phyloP scores from a whole-genome alignment of 2,797 vertebrate genomes.

The Lycodopsis pacificus region DNA sequence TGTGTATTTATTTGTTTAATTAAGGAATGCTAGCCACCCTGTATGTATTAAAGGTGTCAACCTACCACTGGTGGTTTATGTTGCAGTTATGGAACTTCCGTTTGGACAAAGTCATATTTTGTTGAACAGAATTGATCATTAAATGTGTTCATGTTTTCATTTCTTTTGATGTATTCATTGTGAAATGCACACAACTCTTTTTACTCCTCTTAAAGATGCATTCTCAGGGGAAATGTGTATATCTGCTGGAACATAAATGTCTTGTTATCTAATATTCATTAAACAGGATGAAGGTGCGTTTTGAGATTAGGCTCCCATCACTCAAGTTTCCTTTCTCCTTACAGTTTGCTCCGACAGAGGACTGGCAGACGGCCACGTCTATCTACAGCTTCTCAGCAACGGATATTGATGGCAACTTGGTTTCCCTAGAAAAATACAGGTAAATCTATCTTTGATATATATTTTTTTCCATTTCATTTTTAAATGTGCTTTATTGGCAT shows the following conservation, averaged over 20 bases:
- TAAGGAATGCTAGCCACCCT: no score
- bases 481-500: no score
- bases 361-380: slow-evolving; percentile 88
- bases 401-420: slow-evolving; percentile 91
- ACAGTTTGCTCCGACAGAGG: slow-evolving; percentile 86
- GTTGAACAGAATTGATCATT: not conserved
- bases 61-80: not conserved
- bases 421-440: slow-evolving; percentile 93
- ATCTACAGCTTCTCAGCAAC: slow-evolving; percentile 91
- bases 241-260: not conserved
- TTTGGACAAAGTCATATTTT: not conserved
- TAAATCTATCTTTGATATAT: slow-evolving; percentile 43
- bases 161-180: not conserved
- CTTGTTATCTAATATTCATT: not conserved
- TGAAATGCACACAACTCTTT: not conserved
- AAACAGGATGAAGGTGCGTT: not conserved
- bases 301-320: not conserved
- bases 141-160: not conserved
- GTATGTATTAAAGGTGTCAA: no score
- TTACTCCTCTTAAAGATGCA: not conserved
- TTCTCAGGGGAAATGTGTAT: not conserved
- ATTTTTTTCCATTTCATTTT: not conserved
- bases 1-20: no score
- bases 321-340: not conserved
- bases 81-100: not conserved